A percentile compares a stretch with the other conserved stretches of the same genome.
These are phyloP conservation scores for Catostomus latipinnis DNA, from an alignment of 2,797 vertebrate genomes.

Conservation along the genomic window DNA sequence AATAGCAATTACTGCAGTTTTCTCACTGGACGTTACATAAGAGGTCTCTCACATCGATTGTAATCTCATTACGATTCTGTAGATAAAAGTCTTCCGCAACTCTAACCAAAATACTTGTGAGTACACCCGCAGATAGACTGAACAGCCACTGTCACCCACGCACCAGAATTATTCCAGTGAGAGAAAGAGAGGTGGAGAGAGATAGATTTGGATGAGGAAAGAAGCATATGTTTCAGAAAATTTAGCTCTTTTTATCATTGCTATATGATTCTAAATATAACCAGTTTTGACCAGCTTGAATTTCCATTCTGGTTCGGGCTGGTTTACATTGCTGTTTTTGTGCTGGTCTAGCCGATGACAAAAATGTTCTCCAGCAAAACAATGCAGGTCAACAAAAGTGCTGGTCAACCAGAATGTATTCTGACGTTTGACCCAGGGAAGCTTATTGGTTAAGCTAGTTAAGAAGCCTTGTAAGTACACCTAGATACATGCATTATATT, in stretches of 20 bases:
- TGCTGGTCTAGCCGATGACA: no score
- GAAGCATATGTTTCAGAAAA: constrained; percentile 20
- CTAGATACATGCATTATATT: no score
- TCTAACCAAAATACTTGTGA: constrained; percentile 55
- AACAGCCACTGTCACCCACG: constrained; percentile 31
- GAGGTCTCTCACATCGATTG: constrained; percentile 8
- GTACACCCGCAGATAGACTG: constrained; percentile 11
- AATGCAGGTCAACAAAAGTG: no score
- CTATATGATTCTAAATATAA: neutral
- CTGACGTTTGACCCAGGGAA: no score
- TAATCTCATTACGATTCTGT: constrained; percentile 28
- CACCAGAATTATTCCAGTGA: constrained; percentile 31
- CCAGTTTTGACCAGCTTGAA: neutral
- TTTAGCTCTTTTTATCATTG: constrained; percentile 46
- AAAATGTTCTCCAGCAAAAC: no score
- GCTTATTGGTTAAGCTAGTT: no score
- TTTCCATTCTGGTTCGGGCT: no score
- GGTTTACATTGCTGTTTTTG: no score
- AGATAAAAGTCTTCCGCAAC: constrained; percentile 34
- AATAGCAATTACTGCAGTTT: neutral
- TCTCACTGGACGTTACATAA: neutral
- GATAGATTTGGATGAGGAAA: neutral
- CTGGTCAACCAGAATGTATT: no score
- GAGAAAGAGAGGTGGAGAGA: constrained; percentile 37
- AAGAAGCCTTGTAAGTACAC: no score